Evolutionary conservation across 2,888 invertebrate genomes (phyloP).

Genomic region (Agriopis marginaria): DNA sequence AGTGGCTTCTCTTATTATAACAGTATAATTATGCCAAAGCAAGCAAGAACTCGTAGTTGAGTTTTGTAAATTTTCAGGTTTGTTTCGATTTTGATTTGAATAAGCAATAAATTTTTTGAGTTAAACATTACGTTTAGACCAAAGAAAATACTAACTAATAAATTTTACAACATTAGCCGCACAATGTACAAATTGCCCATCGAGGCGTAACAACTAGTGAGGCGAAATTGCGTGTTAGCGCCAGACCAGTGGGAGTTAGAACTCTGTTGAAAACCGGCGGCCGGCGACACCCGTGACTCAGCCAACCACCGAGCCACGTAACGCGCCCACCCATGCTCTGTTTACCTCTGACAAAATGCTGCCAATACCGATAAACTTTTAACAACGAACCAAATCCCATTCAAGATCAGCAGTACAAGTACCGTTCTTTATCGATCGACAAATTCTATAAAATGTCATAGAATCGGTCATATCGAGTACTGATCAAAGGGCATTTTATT

Average conservation of each 20-base stretch:
- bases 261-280: slow-evolving; percentile 68
- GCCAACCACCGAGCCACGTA: slow-evolving; percentile 61
- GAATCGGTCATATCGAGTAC: too few species aligned
- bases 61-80: background rate
- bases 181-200: slow-evolving; percentile 72
- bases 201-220: slow-evolving; percentile 75
- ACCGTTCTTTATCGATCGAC: too few species aligned
- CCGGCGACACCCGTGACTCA: slow-evolving; percentile 68
- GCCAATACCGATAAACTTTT: slow-evolving; percentile 44
- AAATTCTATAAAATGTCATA: too few species aligned
- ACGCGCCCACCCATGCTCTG: slow-evolving; percentile 63
- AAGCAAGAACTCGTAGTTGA: background rate
- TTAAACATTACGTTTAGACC: background rate
- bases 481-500: too few species aligned
- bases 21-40: too few species aligned
- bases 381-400: slow-evolving; percentile 42
- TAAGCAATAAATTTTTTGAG: background rate
- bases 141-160: slow-evolving; percentile 50
- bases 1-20: too few species aligned
- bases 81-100: background rate
- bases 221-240: slow-evolving; percentile 77
- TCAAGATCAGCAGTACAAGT: slow-evolving; percentile 16
- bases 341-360: slow-evolving; percentile 55
- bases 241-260: slow-evolving; percentile 69
- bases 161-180: slow-evolving; percentile 61